Percentiles rank a stretch among this genome's conserved stretches.
phyloP scores from a whole-genome alignment of 2,888 invertebrate genomes.

The Hymenopus coronatus region DNA sequence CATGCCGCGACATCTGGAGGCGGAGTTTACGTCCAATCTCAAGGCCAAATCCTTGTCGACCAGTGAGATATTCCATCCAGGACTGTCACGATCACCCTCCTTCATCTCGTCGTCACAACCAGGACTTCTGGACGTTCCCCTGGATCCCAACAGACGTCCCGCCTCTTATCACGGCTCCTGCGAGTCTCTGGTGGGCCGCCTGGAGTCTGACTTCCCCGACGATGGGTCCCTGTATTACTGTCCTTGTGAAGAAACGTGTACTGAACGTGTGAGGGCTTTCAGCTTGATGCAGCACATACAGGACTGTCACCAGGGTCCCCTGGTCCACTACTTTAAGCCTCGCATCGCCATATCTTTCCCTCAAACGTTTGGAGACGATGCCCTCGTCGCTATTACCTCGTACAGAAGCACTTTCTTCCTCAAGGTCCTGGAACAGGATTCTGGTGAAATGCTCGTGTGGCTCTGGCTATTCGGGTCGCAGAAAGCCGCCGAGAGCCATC shows the following conservation, averaged over 20 bases:
- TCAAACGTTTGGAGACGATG: constrained; percentile 38
- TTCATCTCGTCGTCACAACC: not conserved
- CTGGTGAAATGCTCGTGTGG: constrained; percentile 18
- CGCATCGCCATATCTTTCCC: constrained; percentile 40
- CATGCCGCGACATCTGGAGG: constrained; percentile 4
- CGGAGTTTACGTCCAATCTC: constrained; percentile 39
- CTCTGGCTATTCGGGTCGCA: constrained; percentile 24
- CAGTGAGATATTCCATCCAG: constrained; percentile 37
- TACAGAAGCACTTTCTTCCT: constrained; percentile 43
- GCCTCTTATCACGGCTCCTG: constrained; percentile 44
- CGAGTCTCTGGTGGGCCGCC: constrained; percentile 39
- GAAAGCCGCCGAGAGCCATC: constrained; percentile 1
- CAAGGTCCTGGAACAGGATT: constrained; percentile 36
- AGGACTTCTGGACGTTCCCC: constrained; percentile 5
- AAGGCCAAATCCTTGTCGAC: constrained; percentile 49
- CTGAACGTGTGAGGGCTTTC: constrained; percentile 39
- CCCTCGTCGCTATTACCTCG: constrained; percentile 36
- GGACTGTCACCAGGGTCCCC: constrained; percentile 42
- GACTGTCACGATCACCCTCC: constrained; percentile 5
- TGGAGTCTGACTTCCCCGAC: constrained; percentile 24
- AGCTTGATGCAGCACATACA: constrained; percentile 43
- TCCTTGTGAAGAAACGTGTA: constrained; percentile 42
- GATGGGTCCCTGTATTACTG: constrained; percentile 40
- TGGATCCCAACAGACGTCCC: constrained; percentile 34
- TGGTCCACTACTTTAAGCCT: constrained; percentile 45